Percentiles rank a stretch among this genome's conserved stretches.
phyloP scores from a whole-genome alignment of 2,113 vertebrate genomes.

The Connochaetes taurinus region DNA sequence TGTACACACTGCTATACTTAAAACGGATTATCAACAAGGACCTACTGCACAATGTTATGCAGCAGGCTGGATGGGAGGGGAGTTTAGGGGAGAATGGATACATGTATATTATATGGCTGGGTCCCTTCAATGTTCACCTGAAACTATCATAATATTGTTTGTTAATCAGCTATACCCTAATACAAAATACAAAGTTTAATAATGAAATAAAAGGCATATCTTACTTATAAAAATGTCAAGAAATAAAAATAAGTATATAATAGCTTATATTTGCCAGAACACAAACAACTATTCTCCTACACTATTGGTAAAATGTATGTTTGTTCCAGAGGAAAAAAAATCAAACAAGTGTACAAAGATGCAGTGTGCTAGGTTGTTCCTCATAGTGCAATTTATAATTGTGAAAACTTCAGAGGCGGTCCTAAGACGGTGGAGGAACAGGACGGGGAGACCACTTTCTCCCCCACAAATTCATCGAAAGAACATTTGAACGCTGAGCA shows the following conservation, averaged over 20 bases:
- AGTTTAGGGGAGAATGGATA: not conserved
- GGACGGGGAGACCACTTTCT: not conserved
- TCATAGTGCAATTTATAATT: not conserved
- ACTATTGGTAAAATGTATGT: not conserved
- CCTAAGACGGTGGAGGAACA: not conserved
- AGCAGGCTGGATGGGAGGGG: not conserved
- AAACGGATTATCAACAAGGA: not conserved
- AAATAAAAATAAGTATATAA: constrained; percentile 20
- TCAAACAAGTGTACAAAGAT: not conserved
- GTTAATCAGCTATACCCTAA: not conserved
- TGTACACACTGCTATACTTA: not conserved
- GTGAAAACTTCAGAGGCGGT: not conserved
- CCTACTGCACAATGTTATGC: not conserved
- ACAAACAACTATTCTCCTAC: not conserved
- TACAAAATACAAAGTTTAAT: not conserved
- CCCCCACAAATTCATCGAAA: not conserved
- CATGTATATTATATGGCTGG: not conserved
- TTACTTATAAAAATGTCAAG: not conserved
- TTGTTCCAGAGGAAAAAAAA: not conserved
- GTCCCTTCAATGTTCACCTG: not conserved
- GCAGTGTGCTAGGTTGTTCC: not conserved
- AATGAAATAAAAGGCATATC: not conserved
- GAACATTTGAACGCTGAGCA: not conserved
- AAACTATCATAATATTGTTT: not conserved
- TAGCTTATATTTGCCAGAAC: not conserved